phyloP scores from a whole-genome alignment of 2,113 vertebrate genomes.

The Lontra canadensis region DNA sequence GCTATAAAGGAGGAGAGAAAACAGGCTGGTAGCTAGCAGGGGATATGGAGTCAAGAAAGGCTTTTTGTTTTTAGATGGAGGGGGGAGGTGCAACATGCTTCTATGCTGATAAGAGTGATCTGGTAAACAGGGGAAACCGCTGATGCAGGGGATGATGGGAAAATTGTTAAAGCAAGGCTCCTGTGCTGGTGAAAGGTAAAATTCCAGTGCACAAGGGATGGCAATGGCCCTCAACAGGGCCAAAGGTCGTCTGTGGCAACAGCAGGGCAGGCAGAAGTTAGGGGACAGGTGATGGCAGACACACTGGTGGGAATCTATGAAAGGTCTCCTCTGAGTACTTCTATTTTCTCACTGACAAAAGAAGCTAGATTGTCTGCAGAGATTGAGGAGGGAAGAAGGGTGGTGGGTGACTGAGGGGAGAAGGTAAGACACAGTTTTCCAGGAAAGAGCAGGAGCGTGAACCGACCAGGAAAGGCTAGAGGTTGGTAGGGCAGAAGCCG shows the following conservation, averaged over 20 bases:
- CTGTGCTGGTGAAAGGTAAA: background rate
- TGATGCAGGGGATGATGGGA: background rate
- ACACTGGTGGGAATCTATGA: background rate
- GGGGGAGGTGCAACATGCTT: background rate
- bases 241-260: background rate
- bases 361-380: background rate
- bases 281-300: background rate
- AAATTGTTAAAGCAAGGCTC: background rate
- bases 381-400: background rate
- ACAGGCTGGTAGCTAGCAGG: background rate
- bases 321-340: background rate
- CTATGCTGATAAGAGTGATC: background rate
- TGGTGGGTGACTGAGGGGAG: background rate
- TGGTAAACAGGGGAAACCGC: background rate
- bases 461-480: background rate
- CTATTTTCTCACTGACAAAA: background rate
- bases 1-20: background rate
- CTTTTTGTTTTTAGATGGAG: background rate
- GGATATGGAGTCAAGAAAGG: background rate
- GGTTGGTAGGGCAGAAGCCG: background rate
- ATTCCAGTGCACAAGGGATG: background rate
- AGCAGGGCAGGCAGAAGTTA: background rate
- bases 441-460: background rate
- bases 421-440: background rate
- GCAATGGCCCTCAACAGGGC: background rate